phyloP scores from a whole-genome alignment of 2,797 vertebrate genomes.

The Synanceia verrucosa region DNA sequence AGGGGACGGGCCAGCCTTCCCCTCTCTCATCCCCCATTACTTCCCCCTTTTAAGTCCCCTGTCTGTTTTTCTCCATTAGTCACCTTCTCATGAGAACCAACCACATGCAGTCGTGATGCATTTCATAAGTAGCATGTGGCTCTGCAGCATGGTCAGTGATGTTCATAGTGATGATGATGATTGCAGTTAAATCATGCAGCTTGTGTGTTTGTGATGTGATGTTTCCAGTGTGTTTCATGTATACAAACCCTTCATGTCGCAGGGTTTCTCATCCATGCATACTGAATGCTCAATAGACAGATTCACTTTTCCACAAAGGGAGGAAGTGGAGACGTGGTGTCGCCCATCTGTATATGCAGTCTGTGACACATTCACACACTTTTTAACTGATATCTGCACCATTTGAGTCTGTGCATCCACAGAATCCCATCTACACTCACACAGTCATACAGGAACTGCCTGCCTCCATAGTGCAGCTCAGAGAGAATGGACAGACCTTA shows the following conservation, averaged over 20 bases:
- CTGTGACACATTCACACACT: background rate
- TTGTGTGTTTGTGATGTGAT: background rate
- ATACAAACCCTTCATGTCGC: background rate
- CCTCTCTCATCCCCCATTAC: slow-evolving; percentile 29
- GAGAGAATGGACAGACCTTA: slow-evolving; percentile 24
- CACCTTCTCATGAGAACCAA: background rate
- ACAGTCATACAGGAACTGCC: background rate
- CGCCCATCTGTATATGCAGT: background rate
- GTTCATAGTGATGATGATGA: background rate
- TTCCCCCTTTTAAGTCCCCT: slow-evolving; percentile 14
- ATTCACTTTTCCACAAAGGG: no score
- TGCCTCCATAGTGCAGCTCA: background rate
- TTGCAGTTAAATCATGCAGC: background rate
- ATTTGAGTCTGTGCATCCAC: background rate
- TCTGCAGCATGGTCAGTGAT: no score
- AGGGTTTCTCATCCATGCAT: background rate
- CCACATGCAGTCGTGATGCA: background rate
- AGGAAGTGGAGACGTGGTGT: background rate
- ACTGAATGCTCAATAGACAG: background rate
- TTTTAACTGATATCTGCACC: background rate
- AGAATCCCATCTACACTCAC: background rate
- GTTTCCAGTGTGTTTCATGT: background rate
- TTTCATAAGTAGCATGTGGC: background rate
- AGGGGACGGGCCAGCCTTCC: slow-evolving; percentile 42
- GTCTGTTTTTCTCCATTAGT: background rate